Percentiles rank a stretch among this genome's conserved stretches.
Conservation (phyloP, 1,140 invertebrate species). For the Teleopsis dalmanni region DNA sequence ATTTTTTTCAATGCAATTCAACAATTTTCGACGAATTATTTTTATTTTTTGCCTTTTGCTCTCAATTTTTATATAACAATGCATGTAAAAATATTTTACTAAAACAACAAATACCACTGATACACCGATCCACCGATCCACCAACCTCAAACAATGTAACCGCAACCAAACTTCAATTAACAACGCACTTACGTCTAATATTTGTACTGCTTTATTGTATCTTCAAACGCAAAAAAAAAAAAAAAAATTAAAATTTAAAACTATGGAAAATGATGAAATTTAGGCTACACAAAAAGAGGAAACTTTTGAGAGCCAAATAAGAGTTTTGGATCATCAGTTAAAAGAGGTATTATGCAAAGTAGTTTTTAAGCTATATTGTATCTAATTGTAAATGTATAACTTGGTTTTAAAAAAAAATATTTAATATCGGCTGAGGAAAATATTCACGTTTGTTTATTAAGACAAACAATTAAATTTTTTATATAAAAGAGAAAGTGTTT, state of each 20-base stretch:
- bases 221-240: too few relatives aligned
- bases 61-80: too few relatives aligned
- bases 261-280: slow-evolving; percentile 3
- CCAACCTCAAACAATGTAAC: slow-evolving; percentile 1
- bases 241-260: too few relatives aligned
- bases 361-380: neutral
- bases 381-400: too few relatives aligned
- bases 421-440: neutral
- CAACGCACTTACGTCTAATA: too few relatives aligned
- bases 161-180: too few relatives aligned
- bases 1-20: too few relatives aligned
- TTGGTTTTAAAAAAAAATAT: neutral
- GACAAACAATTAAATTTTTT: neutral
- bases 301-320: slow-evolving; percentile 88
- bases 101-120: neutral
- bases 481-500: too few relatives aligned
- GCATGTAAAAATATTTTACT: too few relatives aligned
- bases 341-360: slow-evolving; percentile 72
- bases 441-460: neutral
- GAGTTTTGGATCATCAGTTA: slow-evolving; percentile 81
- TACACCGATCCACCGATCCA: neutral
- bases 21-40: too few relatives aligned
- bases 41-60: too few relatives aligned
- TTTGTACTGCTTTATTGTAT: too few relatives aligned
- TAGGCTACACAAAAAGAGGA: slow-evolving; percentile 96